phyloP scores from a whole-genome alignment of 2,797 vertebrate species.

The Anomalospiza imberbis region DNA sequence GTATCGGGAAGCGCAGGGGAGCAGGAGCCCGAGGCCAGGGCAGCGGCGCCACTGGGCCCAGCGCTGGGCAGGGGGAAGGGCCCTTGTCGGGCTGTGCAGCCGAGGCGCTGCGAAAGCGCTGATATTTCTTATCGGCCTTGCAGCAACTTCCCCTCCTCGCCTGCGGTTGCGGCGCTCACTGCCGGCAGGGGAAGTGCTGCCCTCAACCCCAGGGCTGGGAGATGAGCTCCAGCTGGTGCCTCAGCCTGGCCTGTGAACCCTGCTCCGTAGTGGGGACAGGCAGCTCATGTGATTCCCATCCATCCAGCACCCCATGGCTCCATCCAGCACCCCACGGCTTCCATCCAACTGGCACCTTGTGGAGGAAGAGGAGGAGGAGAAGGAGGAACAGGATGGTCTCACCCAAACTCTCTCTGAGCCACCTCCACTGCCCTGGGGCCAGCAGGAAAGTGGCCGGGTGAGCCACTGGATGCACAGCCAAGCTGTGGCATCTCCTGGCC shows the following conservation, averaged over 20 bases:
- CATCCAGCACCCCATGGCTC: not conserved
- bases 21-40: accelerated
- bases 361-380: not conserved
- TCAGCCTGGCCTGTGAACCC: not conserved
- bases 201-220: not conserved
- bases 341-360: accelerated
- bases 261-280: not conserved
- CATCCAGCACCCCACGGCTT: not conserved
- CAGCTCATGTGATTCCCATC: not conserved
- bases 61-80: not conserved
- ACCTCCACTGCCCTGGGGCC: not conserved
- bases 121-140: conserved; percentile 72
- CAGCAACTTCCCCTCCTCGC: conserved; percentile 75
- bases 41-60: accelerated
- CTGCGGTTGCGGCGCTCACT: conserved; percentile 18
- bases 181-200: conserved; percentile 43
- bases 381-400: not conserved
- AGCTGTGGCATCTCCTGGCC: not conserved
- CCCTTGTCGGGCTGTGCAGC: not conserved
- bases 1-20: not conserved
- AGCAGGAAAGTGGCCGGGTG: not conserved
- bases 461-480: not conserved
- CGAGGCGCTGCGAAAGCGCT: conserved; percentile 49
- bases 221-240: accelerated
- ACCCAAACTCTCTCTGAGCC: not conserved